A percentile compares a stretch with the other conserved stretches of the same genome.
These are phyloP conservation scores for Chamaea fasciata DNA, from an alignment of 2,113 vertebrate genomes.

Conservation along the genomic window DNA sequence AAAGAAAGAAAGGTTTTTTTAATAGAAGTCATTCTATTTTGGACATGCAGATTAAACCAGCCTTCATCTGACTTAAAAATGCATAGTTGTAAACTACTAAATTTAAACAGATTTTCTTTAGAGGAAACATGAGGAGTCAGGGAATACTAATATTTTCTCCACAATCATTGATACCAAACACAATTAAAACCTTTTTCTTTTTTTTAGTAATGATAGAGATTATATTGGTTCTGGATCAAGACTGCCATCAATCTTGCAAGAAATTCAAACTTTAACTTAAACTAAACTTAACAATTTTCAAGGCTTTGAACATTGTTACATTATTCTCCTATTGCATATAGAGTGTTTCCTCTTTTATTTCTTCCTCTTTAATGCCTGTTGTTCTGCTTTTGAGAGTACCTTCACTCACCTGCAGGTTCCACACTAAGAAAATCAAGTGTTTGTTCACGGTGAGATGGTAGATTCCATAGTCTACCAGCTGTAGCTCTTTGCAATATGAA, in stretches of 20 bases:
- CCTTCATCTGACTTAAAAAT: not conserved
- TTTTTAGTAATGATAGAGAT: conserved; percentile 18
- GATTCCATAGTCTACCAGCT: not conserved
- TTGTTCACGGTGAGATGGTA: conserved; percentile 35
- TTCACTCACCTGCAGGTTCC: not conserved
- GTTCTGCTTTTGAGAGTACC: conserved; percentile 47
- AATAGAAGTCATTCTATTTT: not conserved
- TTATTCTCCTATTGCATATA: not conserved
- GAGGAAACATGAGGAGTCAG: not conserved
- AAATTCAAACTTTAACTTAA: not conserved
- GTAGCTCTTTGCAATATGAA: conserved; percentile 17
- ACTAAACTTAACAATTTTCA: not conserved
- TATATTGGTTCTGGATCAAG: conserved; percentile 66
- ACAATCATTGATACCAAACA: not conserved
- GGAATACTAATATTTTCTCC: not conserved
- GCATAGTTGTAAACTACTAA: not conserved
- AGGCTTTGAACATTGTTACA: not conserved
- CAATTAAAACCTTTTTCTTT: not conserved
- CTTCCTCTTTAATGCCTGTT: conserved; percentile 57
- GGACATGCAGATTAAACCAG: not conserved
- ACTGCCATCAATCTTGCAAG: conserved; percentile 62
- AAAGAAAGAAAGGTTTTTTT: not conserved
- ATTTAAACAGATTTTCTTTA: not conserved
- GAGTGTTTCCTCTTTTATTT: conserved; percentile 53
- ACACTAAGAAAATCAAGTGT: conserved; percentile 32